These are phyloP conservation scores for Podiceps cristatus DNA, from an alignment of 2,113 vertebrate species.

Conservation along the genomic window DNA sequence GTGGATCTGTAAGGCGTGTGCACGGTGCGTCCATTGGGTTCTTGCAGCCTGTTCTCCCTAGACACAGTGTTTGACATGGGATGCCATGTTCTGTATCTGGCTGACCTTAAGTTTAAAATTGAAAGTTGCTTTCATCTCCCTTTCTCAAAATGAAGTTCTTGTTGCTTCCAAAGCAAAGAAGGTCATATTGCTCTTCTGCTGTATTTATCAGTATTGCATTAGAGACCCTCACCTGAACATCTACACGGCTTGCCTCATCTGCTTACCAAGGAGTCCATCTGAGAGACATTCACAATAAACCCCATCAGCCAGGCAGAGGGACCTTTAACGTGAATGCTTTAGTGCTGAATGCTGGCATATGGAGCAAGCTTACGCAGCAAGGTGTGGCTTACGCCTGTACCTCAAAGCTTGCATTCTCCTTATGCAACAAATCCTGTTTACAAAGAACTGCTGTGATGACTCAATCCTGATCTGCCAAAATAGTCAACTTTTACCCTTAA, in stretches of 20 bases:
- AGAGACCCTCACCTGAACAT: neutral
- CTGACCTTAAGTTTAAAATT: neutral
- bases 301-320: neutral
- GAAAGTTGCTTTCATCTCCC: neutral
- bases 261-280: neutral
- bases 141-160: neutral
- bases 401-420: neutral
- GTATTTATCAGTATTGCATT: neutral
- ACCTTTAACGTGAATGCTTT: neutral
- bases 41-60: neutral
- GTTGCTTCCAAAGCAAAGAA: neutral
- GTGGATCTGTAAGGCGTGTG: neutral
- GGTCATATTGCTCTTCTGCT: neutral
- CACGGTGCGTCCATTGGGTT: neutral
- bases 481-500: neutral
- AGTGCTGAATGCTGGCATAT: neutral
- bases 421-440: neutral
- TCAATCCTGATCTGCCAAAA: neutral
- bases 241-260: neutral
- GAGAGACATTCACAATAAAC: neutral
- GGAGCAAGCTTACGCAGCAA: neutral
- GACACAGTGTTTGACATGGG: rapidly evolving
- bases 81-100: neutral
- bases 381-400: neutral
- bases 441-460: neutral